Conservation (phyloP, 2,797 vertebrate species). For the Distichodus sexfasciatus region DNA sequence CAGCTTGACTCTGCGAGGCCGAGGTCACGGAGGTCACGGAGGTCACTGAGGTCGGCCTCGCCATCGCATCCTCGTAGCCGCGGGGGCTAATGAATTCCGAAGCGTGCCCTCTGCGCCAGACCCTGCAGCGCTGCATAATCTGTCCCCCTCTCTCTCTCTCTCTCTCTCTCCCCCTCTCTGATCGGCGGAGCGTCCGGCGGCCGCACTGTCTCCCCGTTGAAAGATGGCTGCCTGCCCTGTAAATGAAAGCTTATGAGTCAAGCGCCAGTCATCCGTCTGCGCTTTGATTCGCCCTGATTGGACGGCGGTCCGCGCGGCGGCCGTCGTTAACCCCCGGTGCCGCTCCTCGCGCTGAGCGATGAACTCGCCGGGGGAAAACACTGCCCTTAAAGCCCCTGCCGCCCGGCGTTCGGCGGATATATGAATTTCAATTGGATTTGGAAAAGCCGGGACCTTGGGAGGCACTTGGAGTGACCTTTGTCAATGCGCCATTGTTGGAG, state of each 20-base stretch:
- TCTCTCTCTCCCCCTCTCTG: conserved; percentile 20
- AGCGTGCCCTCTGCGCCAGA: conserved; percentile 49
- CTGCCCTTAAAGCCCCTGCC: conserved; percentile 53
- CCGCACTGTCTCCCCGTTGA: conserved; percentile 48
- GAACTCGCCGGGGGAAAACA: conserved; percentile 58
- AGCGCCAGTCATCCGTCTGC: conserved; percentile 64
- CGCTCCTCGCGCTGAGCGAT: conserved; percentile 66
- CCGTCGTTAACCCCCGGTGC: conserved; percentile 55
- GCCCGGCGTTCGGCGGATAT: conserved; percentile 55
- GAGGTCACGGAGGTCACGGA: background rate
- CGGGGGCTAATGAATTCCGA: conserved; percentile 59
- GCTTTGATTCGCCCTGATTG: conserved; percentile 54
- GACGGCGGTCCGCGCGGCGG: conserved; percentile 56
- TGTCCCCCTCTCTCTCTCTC: conserved; percentile 15
- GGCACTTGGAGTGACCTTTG: conserved; percentile 60
- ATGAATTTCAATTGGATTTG: conserved; percentile 57
- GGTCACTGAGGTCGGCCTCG: background rate
- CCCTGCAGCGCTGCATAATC: conserved; percentile 7
- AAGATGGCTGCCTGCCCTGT: conserved; percentile 65
- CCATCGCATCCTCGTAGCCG: background rate
- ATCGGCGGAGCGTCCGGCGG: conserved; percentile 2
- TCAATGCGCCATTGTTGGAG: conserved; percentile 23
- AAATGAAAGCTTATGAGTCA: conserved; percentile 70
- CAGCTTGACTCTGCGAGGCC: background rate
- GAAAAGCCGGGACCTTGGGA: conserved; percentile 51